Base-by-base conservation (phyloP, 1,140 invertebrate species). In the Lordiphosa clarofinis region DNA sequence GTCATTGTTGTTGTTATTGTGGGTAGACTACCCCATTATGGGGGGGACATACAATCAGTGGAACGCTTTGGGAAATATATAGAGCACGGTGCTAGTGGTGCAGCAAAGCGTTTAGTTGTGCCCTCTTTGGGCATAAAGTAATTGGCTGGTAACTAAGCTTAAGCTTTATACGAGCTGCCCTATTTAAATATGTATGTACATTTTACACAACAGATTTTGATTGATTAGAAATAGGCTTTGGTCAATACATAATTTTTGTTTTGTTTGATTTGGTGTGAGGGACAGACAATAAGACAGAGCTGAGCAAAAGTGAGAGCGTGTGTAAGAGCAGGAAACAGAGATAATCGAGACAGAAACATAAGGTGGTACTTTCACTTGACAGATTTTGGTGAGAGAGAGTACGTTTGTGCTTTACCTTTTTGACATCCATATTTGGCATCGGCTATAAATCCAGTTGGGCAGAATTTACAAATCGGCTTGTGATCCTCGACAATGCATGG, bases 401-500 rank as follows among this genome's bases (percentile, higher is more conserved):
- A 82, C 70, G 49, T 73, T 56, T 78, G 78, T 84, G 55, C 54
- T 87, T 87, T 97, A 97, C 96, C 96, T 97, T 96, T 96, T 91
- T 95, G 93, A 92, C 96, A 97, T 94, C 95, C 96, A 92, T 94
- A 94, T 92, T 94, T 94, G 89, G 93, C 91, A 91, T 96, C 95
- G 90, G 94, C 92, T 91, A 94, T 93, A 92, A 95, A 96, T 92
- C 95, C 96, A 90, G 92, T 92, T 87, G 96, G 95, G 92, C 96
- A 97, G 92, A 96, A 96, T 93, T 96, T 96, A 94, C 96, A 97
- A 89, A 95, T 94, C 68, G 95, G 94, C 91, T 94, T 95, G 91
- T 97, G 96, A 90, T 96, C 95, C 93, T 96, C 95, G 73, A 96
- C 95, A 91, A 94, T 94, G 91, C 96, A 97, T 81, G 95, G 95